Base-by-base conservation (phyloP, 2,888 invertebrate species). In the Steinernema hermaphroditum region DNA sequence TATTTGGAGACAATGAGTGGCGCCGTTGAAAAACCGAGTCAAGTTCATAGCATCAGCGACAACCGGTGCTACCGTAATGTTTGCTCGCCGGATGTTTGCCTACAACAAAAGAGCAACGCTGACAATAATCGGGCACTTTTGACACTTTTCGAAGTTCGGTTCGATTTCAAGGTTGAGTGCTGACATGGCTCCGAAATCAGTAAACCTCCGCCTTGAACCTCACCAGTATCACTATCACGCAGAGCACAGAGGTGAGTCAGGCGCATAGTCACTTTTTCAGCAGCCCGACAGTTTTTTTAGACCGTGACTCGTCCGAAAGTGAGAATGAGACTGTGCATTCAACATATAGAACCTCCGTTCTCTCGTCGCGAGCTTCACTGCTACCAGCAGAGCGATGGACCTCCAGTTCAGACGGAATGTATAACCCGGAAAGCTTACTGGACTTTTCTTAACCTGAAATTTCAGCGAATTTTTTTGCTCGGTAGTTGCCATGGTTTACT, bases 401-500 rank as follows among this genome's bases (percentile, higher is more conserved):
- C 6, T 62, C 62, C 27, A 62, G 32, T 32, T 29, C 62, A 1
- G 62, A 62, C 14, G 62, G 62, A 62, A 14, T 62, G 62, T 62
- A 32, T 32, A 32, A 46, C 4, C n/a, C 9, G 6, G 12, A 16
- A 9, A 9, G 9, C 9, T 19, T 19, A 9, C 46, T 46, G 22
- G 4, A 32, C 29, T 32, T 1, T 27, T 54, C 27, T 2, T 22
- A 50, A 50, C 24, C 46, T n/a, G 19, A 46, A 19, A 14, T 27
- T 62, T 62, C 32, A 62, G 62, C 16, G 62, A 62, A n/a, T 62
- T 62, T 32, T 62, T 62, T 34, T 62, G 62, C 27, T 62, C 62
- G 1, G 22, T 22, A 4, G 34, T 75, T 0, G 73, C 73, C 27
- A 44, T 73, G 29, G 68, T 75, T 14, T 75, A 75, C 68, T 71